These are phyloP conservation scores for Cephus spinipes DNA, from an alignment of 2,888 invertebrate species.

Conservation along the genomic window DNA sequence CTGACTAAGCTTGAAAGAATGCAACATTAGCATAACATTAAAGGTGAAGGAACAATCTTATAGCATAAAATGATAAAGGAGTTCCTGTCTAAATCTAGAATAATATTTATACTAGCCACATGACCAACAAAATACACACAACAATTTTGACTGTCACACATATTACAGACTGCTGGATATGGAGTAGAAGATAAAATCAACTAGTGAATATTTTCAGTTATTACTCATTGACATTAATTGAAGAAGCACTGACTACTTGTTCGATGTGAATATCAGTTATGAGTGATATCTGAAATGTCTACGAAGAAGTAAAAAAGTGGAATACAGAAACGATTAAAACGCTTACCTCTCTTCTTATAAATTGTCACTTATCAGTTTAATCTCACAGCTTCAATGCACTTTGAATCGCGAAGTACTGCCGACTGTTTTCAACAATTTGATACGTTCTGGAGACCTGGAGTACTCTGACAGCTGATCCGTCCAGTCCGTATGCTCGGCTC, in stretches of 20 bases:
- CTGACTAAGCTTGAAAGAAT: background rate
- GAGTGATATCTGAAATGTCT: background rate
- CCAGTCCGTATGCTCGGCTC: background rate
- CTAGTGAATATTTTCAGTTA: background rate
- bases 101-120: background rate
- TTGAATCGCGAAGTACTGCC: background rate
- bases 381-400: background rate
- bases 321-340: background rate
- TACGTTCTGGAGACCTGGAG: background rate
- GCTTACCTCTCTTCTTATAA: background rate
- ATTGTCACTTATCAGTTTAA: background rate
- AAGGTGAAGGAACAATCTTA: background rate
- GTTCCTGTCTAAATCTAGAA: background rate
- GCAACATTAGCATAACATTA: background rate
- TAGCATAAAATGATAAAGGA: background rate
- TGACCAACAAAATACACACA: background rate
- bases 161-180: background rate
- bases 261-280: background rate
- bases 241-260: background rate
- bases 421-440: background rate
- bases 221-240: background rate
- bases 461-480: background rate
- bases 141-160: background rate
- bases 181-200: background rate
- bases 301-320: background rate